These are phyloP conservation scores for Tachysurus vachellii DNA, from an alignment of 2,113 vertebrate genomes.

Conservation along the genomic window DNA sequence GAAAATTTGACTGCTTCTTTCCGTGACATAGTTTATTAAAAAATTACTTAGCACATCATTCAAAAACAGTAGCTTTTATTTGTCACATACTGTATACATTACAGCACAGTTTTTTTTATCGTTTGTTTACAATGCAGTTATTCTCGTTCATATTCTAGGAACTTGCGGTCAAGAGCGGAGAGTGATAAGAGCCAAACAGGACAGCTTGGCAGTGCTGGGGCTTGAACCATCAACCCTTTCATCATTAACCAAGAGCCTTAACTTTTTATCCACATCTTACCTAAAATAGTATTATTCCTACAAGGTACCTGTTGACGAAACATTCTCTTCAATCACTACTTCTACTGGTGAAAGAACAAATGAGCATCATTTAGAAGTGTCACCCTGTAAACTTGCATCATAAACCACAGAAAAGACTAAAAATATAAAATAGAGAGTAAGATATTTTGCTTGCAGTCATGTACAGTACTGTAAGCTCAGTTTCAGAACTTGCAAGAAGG, in stretches of 20 bases:
- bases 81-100: background rate
- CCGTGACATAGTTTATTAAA: background rate
- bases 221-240: background rate
- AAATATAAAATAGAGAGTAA: too few relatives aligned
- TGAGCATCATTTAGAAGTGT: background rate
- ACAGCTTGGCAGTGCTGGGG: background rate
- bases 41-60: background rate
- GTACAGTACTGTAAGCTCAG: background rate
- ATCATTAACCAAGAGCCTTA: background rate
- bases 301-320: background rate
- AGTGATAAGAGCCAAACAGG: background rate
- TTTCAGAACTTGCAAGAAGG: background rate
- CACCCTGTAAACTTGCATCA: background rate
- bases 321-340: background rate
- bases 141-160: background rate
- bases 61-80: background rate
- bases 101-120: background rate
- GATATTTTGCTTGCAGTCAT: background rate
- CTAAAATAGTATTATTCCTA: background rate
- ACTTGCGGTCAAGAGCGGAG: background rate
- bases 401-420: too few relatives aligned
- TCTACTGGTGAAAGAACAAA: background rate
- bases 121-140: background rate
- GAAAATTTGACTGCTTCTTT: background rate
- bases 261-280: background rate